These are phyloP conservation scores for Phenganax subtilis DNA, from an alignment of 92 coral and sea anemone genomes.

Conservation along the genomic window DNA sequence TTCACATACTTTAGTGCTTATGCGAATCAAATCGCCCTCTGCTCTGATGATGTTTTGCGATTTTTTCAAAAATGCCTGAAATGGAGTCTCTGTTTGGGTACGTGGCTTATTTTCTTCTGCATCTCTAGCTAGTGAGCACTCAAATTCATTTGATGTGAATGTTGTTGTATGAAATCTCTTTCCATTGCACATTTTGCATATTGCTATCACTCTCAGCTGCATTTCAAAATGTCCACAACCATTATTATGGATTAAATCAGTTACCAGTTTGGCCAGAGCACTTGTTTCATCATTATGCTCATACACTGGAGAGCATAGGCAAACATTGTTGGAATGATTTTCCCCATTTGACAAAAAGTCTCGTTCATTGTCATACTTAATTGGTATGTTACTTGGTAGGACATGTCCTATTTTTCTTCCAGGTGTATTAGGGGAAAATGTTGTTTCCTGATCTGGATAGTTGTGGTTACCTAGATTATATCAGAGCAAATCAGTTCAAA, in stretches of 20 bases:
- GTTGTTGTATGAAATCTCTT: neutral
- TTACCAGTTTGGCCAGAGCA: neutral
- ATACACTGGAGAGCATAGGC: neutral
- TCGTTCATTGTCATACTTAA: neutral
- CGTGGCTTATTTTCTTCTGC: neutral
- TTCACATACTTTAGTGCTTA: slow-evolving; percentile 16
- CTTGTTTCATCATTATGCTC: neutral
- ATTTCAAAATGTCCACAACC: slow-evolving; percentile 21
- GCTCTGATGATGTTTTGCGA: neutral
- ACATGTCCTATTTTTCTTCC: neutral
- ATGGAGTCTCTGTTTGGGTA: neutral
- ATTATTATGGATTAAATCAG: slow-evolving; percentile 2
- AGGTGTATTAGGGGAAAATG: neutral
- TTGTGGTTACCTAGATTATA: neutral
- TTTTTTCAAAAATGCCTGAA: neutral
- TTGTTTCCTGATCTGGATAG: neutral
- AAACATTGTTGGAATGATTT: neutral
- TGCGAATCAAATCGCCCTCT: slow-evolving; percentile 6
- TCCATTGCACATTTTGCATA: slow-evolving; percentile 13
- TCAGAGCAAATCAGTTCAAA: too few species aligned
- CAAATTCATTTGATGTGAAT: slow-evolving; percentile 19
- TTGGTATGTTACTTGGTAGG: neutral
- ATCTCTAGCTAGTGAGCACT: slow-evolving; percentile 15
- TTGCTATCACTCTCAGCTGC: neutral
- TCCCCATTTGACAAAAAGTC: neutral